Percentiles rank a stretch among this genome's conserved stretches.
phyloP scores from a whole-genome alignment of 2,113 vertebrate species.

The Lathamus discolor region DNA sequence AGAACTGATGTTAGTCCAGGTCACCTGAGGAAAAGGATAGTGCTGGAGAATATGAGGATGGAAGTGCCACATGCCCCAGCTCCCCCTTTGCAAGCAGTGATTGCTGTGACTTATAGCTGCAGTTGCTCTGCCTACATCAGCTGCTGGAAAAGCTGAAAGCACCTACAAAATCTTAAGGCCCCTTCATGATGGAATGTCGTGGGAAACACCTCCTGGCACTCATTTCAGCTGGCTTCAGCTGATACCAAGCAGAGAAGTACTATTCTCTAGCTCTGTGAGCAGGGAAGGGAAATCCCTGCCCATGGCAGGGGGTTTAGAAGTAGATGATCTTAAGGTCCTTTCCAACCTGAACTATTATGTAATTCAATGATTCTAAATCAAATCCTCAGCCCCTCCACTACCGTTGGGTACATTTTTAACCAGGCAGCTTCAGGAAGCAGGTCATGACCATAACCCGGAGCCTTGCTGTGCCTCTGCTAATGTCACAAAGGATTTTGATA shows the following conservation, averaged over 20 bases:
- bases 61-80: not conserved
- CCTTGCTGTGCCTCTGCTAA: not conserved
- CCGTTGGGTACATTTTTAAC: not conserved
- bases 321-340: not conserved
- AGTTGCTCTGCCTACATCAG: not conserved
- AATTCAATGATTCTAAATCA: not conserved
- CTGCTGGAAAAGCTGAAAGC: not conserved
- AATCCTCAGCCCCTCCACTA: not conserved
- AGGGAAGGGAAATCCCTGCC: not conserved
- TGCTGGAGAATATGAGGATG: not conserved
- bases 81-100: not conserved
- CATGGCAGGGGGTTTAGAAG: not conserved
- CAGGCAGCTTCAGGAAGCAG: not conserved
- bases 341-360: not conserved
- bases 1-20: not conserved
- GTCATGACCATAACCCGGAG: not conserved
- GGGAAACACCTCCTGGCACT: not conserved
- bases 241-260: not conserved
- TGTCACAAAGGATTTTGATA: not conserved
- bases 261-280: not conserved
- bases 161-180: not conserved
- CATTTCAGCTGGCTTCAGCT: rapidly evolving
- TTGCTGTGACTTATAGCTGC: not conserved
- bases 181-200: rapidly evolving
- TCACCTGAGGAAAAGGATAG: not conserved